Conservation (phyloP, 92 coral and sea anemone species). For the Siderastrea siderea region DNA sequence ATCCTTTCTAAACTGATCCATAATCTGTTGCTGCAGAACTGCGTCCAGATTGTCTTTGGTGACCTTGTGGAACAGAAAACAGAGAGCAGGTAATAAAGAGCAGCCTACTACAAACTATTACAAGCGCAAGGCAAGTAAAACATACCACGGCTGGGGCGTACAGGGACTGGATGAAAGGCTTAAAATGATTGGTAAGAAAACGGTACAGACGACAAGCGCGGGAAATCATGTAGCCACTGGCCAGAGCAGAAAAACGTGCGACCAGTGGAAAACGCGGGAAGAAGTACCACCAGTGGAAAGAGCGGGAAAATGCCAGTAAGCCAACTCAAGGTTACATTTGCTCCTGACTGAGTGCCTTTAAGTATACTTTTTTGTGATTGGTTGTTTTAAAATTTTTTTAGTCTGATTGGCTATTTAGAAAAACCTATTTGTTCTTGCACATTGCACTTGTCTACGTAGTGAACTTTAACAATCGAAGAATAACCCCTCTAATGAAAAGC, state of each 20-base stretch:
- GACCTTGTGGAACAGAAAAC: slow-evolving; percentile 11
- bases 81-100: neutral
- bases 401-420: neutral
- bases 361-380: neutral
- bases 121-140: no score
- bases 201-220: neutral
- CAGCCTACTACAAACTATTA: neutral
- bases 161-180: neutral
- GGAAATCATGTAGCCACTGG: neutral
- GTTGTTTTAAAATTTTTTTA: neutral
- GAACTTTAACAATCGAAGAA: neutral
- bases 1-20: slow-evolving; percentile 98
- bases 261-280: neutral
- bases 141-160: no score
- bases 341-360: neutral
- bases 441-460: no score
- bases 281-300: neutral
- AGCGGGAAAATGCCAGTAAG: neutral
- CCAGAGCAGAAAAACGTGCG: neutral
- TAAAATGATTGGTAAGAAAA: neutral
- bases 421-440: no score
- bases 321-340: neutral
- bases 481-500: neutral
- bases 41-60: slow-evolving; percentile 88
- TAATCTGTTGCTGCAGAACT: slow-evolving; percentile 96